phyloP scores from a whole-genome alignment of 92 coral and sea anemone species.

The Heteractis magnifica region DNA sequence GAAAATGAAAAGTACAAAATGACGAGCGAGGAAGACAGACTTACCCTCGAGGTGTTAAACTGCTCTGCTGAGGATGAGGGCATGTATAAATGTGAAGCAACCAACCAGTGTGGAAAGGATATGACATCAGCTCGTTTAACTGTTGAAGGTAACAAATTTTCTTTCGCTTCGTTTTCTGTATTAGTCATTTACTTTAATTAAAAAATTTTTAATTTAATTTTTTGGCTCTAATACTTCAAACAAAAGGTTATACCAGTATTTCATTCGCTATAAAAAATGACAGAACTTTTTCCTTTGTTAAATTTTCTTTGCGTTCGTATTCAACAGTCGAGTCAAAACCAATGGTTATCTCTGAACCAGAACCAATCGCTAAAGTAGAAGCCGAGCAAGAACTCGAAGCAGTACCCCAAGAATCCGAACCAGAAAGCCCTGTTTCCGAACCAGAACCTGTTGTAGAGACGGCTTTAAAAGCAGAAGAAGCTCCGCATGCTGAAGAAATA shows the following conservation, averaged over 20 bases:
- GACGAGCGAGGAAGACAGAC: slow-evolving; percentile 68
- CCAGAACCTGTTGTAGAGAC: slow-evolving; percentile 33
- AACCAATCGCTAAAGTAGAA: slow-evolving; percentile 28
- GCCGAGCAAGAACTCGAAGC: slow-evolving; percentile 42
- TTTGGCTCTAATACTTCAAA: no score
- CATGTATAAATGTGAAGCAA: slow-evolving; percentile 74
- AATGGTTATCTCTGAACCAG: not conserved
- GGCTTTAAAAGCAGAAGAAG: slow-evolving; percentile 46
- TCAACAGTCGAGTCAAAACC: not conserved
- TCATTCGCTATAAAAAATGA: not conserved
- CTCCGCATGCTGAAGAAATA: slow-evolving; percentile 37
- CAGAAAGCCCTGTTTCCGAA: slow-evolving; percentile 30
- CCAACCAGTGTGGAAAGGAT: slow-evolving; percentile 71
- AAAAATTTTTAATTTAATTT: not conserved
- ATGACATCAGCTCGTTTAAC: slow-evolving; percentile 65
- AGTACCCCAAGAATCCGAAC: slow-evolving; percentile 38
- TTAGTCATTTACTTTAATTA: not conserved
- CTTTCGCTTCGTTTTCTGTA: not conserved
- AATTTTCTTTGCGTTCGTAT: no score
- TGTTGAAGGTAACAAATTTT: slow-evolving; percentile 58
- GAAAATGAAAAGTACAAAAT: slow-evolving; percentile 69
- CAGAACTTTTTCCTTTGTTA: not conserved
- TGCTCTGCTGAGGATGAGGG: slow-evolving; percentile 89
- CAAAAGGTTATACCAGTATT: no score
- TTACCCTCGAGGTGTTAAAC: slow-evolving; percentile 70